Base-by-base conservation (phyloP, 2,888 invertebrate species). In the Nebria salina region DNA sequence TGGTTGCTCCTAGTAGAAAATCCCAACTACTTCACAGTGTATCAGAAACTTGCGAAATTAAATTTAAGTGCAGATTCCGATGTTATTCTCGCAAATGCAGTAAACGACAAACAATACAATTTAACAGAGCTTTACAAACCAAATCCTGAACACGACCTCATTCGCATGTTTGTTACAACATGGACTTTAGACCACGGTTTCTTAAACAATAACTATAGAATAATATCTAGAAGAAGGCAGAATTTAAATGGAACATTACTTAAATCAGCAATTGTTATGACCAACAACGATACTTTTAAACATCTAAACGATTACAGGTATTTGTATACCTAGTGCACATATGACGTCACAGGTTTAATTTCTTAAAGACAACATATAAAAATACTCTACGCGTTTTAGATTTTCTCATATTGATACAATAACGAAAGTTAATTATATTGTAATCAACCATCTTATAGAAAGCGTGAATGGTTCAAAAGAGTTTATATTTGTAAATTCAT, bases 341-440 rank as follows among this genome's bases (percentile, higher is more conserved):
- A 20, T 20, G 20, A 20, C 20, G 20, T 20, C 20, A 20, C 20
- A 20, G 20, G 20, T 20, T 20, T 20, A 20, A 20, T 20, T 20
- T 20, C 20, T 20, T 20, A 20, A 20, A 20, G 20, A 20, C 20
- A 20, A 20, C 20, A 20, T 20, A 20, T 20, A 20, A 20, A 20
- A 20, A 42, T 42, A 13, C n/a, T 13, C 43, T 20, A 6, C 34
- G 42, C 7, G 42, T 70, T 84, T 66, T 73, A 85, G 86, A 65
- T 82, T 87, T 74, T 85, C 84, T 72, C 86, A 87, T 75, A 84
- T 87, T 11, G 92, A 92, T 86, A 91, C 91, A 0, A 90, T 92
- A 75, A 91, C 92, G 8, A 92, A 92, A 86, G 90, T 90, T 0
- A 91, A 91, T 86, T 92, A 90, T 85, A 89, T 91, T 0, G 88